A percentile compares a stretch with the other conserved stretches of the same genome.
Evolutionary conservation across 2,797 vertebrate genomes (phyloP).

Genomic region (Pygocentrus nattereri): DNA sequence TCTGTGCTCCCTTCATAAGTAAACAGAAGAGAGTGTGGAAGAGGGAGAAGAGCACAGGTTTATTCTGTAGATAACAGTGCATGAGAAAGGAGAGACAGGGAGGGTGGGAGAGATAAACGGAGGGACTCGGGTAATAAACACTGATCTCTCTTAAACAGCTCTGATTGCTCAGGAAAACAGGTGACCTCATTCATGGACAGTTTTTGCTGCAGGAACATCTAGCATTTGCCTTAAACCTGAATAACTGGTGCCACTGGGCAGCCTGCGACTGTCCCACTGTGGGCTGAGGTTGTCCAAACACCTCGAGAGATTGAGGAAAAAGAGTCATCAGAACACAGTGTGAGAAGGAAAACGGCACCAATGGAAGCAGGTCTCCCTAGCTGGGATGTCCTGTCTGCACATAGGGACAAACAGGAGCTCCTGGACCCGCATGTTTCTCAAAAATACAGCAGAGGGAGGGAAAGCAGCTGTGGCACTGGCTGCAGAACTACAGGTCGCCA

Average conservation of each 20-base stretch:
- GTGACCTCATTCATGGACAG: slow-evolving; percentile 1
- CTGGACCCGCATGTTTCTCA: neutral
- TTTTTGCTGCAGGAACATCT: slow-evolving; percentile 28
- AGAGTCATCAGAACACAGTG: neutral
- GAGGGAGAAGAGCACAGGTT: slow-evolving; percentile 38
- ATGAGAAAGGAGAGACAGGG: slow-evolving; percentile 43
- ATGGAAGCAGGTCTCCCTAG: slow-evolving; percentile 32
- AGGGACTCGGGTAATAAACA: slow-evolving; percentile 70
- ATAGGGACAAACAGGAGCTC: slow-evolving; percentile 19
- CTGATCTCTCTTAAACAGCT: slow-evolving; percentile 34
- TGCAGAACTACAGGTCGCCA: slow-evolving; percentile 36
- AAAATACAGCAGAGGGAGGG: slow-evolving; percentile 26
- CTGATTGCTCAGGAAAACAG: slow-evolving; percentile 20
- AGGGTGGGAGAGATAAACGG: slow-evolving; percentile 71
- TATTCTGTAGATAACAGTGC: slow-evolving; percentile 47
- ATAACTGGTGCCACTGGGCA: neutral
- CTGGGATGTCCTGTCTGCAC: neutral
- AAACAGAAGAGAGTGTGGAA: slow-evolving; percentile 54
- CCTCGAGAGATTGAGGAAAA: neutral
- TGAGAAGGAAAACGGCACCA: neutral
- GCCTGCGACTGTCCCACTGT: neutral
- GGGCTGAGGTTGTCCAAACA: slow-evolving; percentile 21
- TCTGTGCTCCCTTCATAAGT: slow-evolving; percentile 52
- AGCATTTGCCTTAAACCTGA: slow-evolving; percentile 17
- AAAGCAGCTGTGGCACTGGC: neutral